Conservation (phyloP, 2,113 vertebrate species). For the Sturnus vulgaris region DNA sequence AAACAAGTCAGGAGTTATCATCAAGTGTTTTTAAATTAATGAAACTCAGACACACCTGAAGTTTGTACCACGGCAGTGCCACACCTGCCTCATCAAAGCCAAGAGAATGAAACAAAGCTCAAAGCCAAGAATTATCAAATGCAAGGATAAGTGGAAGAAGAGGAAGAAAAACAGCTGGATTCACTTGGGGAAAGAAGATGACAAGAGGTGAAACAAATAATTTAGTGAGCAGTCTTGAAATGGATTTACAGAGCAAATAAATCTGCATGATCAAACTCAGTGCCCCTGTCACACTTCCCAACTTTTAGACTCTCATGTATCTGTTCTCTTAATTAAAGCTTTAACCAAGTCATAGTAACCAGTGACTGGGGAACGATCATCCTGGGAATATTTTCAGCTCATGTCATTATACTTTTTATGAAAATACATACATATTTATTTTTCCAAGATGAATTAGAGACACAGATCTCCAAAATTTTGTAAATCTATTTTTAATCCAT, state of each 20-base stretch:
- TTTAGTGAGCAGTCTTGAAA: background rate
- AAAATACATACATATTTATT: background rate
- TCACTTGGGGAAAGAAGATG: background rate
- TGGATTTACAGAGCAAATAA: background rate
- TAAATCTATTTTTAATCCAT: background rate
- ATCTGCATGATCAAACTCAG: background rate
- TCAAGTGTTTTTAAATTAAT: background rate
- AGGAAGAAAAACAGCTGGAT: background rate
- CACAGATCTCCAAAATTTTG: background rate
- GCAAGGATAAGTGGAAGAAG: background rate
- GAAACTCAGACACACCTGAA: background rate
- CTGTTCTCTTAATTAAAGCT: background rate
- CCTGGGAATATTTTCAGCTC: background rate
- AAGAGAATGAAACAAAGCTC: background rate
- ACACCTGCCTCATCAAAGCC: background rate
- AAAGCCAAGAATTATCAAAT: background rate
- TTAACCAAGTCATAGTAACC: background rate
- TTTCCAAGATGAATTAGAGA: background rate
- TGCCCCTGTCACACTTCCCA: background rate
- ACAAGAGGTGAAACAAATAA: background rate
- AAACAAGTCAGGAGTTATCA: background rate
- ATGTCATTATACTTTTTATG: background rate
- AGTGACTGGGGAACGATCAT: background rate
- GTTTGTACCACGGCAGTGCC: background rate
- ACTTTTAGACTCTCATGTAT: background rate